Evolutionary conservation across 2,888 invertebrate genomes (phyloP).

Genomic region (Drosophila ezoana): DNA sequence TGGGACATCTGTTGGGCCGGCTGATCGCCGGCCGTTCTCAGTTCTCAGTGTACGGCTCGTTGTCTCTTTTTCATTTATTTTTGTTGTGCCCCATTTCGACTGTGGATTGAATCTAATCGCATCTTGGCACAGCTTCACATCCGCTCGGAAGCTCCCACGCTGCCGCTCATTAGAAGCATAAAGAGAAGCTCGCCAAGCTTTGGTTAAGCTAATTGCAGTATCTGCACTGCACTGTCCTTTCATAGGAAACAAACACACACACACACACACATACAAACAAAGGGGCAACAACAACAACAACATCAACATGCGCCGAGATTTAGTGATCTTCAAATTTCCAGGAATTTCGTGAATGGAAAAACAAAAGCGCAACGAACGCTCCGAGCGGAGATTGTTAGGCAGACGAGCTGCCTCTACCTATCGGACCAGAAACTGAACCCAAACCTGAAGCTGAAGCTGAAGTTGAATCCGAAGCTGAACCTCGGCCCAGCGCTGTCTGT

Average conservation of each 20-base stretch:
- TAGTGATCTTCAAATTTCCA: constrained; percentile 80
- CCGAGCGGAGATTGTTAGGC: constrained; percentile 28
- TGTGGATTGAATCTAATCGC: constrained; percentile 29
- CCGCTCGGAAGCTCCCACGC: constrained; percentile 75
- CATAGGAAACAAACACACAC: constrained; percentile 56
- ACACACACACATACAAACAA: constrained; percentile 18
- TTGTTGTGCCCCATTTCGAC: constrained; percentile 2
- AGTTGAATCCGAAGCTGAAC: constrained; percentile 45
- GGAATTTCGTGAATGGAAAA: constrained; percentile 79
- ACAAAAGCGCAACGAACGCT: constrained; percentile 75
- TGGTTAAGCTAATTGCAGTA: constrained; percentile 63
- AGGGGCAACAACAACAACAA: constrained; percentile 29
- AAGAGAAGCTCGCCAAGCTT: constrained; percentile 22
- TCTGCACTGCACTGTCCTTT: constrained; percentile 58
- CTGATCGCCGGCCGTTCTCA: constrained; percentile 1
- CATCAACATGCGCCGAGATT: constrained; percentile 60
- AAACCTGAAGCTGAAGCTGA: constrained; percentile 50
- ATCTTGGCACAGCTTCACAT: constrained; percentile 22
- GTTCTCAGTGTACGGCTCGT: not conserved
- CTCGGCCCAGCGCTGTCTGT: constrained; percentile 26
- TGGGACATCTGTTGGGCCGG: constrained; percentile 61
- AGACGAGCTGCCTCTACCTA: constrained; percentile 60
- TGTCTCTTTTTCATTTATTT: constrained; percentile 24
- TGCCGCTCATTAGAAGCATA: constrained; percentile 33
- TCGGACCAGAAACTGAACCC: constrained; percentile 60